phyloP scores from a whole-genome alignment of 2,113 vertebrate genomes.

The Carassius auratus region DNA sequence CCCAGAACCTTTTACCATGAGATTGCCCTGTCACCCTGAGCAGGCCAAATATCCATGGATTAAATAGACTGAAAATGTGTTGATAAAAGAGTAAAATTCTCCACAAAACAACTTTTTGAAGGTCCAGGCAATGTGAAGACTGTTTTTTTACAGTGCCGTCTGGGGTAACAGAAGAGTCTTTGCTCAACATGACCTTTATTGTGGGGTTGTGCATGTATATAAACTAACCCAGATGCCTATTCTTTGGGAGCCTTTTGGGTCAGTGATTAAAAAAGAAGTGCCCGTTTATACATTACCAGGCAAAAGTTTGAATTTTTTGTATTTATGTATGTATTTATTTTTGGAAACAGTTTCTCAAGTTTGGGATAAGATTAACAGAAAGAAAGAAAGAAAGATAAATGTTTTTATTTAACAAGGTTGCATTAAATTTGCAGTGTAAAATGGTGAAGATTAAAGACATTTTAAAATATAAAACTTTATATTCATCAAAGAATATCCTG shows the following conservation, averaged over 20 bases:
- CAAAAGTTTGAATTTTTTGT: too few species aligned
- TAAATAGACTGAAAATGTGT: constrained; percentile 1
- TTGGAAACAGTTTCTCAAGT: too few species aligned
- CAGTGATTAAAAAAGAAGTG: too few species aligned
- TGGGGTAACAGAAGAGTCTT: not conserved
- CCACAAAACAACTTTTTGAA: constrained; percentile 6
- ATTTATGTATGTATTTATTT: too few species aligned
- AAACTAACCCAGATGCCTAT: not conserved
- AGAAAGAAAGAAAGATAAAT: too few species aligned
- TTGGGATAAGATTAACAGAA: too few species aligned
- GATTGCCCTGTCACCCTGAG: constrained; percentile 25
- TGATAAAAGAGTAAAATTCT: not conserved
- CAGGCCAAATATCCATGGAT: constrained; percentile 9
- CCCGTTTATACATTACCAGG: too few species aligned
- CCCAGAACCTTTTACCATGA: not conserved
- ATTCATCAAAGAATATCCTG: not conserved
- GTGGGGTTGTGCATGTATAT: not conserved
- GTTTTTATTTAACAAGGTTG: too few species aligned
- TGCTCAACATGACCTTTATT: not conserved
- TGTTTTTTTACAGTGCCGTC: too few species aligned
- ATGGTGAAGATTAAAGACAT: not conserved
- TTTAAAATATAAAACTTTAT: not conserved
- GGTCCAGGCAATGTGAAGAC: not conserved
- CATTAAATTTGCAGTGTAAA: too few species aligned
- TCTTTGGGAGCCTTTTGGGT: not conserved